These are phyloP conservation scores for Morelia viridis DNA, from an alignment of 2,797 vertebrate genomes.

Conservation along the genomic window DNA sequence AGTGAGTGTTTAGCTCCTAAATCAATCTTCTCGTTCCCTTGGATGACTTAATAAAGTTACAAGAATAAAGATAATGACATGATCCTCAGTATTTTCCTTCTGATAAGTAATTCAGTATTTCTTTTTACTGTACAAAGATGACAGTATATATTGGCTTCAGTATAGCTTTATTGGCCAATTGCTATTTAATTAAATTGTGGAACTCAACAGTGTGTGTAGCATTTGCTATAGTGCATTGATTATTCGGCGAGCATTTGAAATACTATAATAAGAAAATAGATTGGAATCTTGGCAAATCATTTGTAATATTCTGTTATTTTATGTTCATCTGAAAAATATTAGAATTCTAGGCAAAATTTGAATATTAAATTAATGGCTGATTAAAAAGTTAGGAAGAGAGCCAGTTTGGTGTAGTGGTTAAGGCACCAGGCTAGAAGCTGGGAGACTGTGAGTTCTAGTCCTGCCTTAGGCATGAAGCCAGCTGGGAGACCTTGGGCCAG, in stretches of 20 bases:
- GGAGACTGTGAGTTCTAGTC: background rate
- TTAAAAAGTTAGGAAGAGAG: background rate
- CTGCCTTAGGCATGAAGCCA: background rate
- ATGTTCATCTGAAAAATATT: conserved; percentile 14
- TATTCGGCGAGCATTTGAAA: background rate
- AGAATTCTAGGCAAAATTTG: background rate
- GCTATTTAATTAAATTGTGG: conserved; percentile 6
- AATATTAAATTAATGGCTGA: background rate
- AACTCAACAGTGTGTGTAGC: background rate
- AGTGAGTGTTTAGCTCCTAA: background rate
- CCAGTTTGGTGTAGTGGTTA: background rate
- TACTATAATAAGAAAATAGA: background rate
- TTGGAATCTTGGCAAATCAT: background rate
- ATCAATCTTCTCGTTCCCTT: background rate
- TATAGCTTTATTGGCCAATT: background rate
- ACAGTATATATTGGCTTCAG: conserved; percentile 9
- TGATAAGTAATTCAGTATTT: background rate
- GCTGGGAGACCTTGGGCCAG: background rate
- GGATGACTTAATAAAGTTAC: background rate
- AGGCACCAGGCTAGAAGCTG: background rate
- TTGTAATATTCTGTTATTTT: background rate
- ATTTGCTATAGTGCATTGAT: background rate
- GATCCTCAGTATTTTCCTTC: background rate
- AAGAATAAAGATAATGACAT: background rate
- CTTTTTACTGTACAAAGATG: background rate